Evolutionary conservation across 2,113 vertebrate genomes (phyloP).

Genomic region (Galemys pyrenaicus): DNA sequence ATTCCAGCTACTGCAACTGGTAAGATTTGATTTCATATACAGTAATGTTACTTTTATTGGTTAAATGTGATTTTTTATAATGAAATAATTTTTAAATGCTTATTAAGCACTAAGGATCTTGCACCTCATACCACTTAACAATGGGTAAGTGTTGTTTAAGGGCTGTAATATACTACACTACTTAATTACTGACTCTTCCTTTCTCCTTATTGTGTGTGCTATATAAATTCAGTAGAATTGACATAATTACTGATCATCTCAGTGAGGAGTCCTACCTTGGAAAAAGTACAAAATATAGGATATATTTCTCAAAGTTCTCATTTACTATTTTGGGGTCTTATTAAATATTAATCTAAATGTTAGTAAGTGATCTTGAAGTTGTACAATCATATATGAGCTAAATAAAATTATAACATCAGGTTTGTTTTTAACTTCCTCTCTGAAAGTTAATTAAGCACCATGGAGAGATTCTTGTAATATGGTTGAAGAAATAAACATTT

Average conservation of each 20-base stretch:
- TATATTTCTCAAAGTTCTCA: conserved; percentile 24
- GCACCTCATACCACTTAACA: background rate
- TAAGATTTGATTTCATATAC: conserved; percentile 86
- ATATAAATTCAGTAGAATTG: conserved; percentile 18
- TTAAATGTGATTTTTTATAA: conserved; percentile 55
- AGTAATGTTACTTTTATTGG: conserved; percentile 47
- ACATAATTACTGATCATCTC: conserved; percentile 40
- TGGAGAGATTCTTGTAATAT: conserved; percentile 50
- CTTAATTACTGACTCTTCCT: conserved; percentile 6
- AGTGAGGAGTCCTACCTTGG: conserved; percentile 30
- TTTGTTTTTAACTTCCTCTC: conserved; percentile 58
- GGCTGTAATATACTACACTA: conserved; percentile 33
- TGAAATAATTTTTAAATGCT: conserved; percentile 54
- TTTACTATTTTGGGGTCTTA: background rate
- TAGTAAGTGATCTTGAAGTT: conserved; percentile 32
- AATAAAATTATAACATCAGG: conserved; percentile 35
- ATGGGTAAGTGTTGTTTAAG: conserved; percentile 13
- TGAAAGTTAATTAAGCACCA: conserved; percentile 13
- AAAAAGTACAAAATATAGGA: conserved; percentile 41
- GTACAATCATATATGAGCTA: background rate
- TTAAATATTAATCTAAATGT: conserved; percentile 45
- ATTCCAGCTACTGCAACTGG: conserved; percentile 90
- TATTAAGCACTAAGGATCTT: conserved; percentile 32
- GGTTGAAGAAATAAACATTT: conserved; percentile 54
- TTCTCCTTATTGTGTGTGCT: background rate